These are phyloP conservation scores for Scarus forsteni DNA, from an alignment of 2,797 vertebrate genomes.

Conservation along the genomic window DNA sequence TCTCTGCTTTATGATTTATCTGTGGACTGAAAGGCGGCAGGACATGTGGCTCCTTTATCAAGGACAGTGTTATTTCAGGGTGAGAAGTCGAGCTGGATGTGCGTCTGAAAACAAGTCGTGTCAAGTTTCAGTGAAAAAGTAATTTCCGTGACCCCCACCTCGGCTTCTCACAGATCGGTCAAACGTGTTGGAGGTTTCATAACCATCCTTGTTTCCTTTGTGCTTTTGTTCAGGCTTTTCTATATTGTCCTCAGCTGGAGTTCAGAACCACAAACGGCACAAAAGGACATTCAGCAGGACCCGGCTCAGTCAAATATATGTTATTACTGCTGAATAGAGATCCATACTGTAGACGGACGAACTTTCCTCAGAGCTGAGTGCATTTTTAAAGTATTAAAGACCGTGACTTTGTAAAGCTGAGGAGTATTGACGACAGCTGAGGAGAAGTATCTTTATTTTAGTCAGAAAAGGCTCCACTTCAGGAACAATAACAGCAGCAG, in stretches of 20 bases:
- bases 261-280: slow-evolving; percentile 13
- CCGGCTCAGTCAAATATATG: slow-evolving; percentile 10
- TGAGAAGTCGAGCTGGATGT: neutral
- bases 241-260: slow-evolving; percentile 9
- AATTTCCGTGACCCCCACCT: neutral
- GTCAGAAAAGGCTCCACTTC: too few species aligned
- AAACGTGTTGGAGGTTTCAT: neutral
- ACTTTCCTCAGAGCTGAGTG: too few species aligned
- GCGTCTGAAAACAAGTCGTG: neutral
- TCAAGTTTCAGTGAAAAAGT: neutral
- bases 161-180: neutral
- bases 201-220: slow-evolving; percentile 25
- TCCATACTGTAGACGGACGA: neutral
- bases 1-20: too few species aligned
- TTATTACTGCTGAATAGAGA: neutral
- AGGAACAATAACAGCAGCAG: too few species aligned
- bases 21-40: too few species aligned
- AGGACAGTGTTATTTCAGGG: too few species aligned
- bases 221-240: slow-evolving; percentile 12
- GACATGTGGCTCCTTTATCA: too few species aligned
- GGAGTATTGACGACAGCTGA: too few species aligned
- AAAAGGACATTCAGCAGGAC: neutral
- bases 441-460: too few species aligned
- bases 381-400: neutral
- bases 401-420: neutral